Base-by-base conservation (phyloP, 2,113 vertebrate genomes). In the Sinocyclocheilus anshuiensis region DNA sequence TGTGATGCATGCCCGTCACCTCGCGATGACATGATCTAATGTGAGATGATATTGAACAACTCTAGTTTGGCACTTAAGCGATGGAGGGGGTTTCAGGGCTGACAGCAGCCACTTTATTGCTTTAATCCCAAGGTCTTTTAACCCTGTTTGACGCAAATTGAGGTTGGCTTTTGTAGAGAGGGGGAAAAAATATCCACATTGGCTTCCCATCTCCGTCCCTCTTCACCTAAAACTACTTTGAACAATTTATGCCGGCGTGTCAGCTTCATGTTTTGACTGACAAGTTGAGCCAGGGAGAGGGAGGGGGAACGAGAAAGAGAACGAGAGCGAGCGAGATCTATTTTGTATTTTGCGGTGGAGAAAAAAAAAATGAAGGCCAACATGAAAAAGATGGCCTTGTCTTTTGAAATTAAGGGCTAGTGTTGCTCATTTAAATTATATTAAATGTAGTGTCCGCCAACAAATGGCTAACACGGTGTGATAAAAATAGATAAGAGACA, bases 11-110 rank as follows among this genome's bases (percentile, higher is more conserved):
- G 96, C 94, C 97, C 95, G 95, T 97, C 97, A 97, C 95, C 95
- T 95, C 91, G 92, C 93, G 88, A 94, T 96, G 97, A 98, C 97
- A 95, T 96, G 95, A 97, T 96, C 94, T 96, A 97, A 99, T 98
- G 96, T 96, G 97, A 97, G 97, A 97, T 97, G 97, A 99, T 98
- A 97, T 96, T 94, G 95, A 97, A 97, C 97, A 97, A 97, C 96
- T 94, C 92, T 96, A 94, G 91, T 96, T 96, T 96, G 96, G 95
- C 95, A 96, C 96, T 96, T 96, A 96, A 96, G 96, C 96, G 96
- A 96, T 96, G 96, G 96, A 84, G 78, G 86, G 94, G 96, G 95
- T 97, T 97, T 95, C 95, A 95, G 96, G 82, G 92, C 96, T 97
- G 98, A 99, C 98, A 98, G 97, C 96, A 94, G 96, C 94, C 96